Base-by-base conservation (phyloP, 2,113 vertebrate genomes). In the Synchiropus splendidus region DNA sequence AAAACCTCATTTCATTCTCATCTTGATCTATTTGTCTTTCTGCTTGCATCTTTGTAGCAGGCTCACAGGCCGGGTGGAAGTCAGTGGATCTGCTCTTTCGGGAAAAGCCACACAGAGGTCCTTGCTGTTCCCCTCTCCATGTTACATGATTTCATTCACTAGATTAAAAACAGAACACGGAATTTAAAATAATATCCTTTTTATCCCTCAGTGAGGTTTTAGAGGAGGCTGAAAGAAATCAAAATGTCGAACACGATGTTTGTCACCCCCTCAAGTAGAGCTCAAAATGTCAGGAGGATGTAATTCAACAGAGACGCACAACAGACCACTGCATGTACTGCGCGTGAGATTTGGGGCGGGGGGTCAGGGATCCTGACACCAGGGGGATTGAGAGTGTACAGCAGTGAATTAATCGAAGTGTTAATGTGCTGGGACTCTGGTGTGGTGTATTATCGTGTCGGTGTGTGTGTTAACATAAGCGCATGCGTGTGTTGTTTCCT, bases 401-500 rank as follows among this genome's bases (percentile, higher is more conserved):
- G 64, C 48, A 21, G 52, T 56, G 61, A 75, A 72, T 78, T 80
- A 80, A 82, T 74, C 74, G 64, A 81, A 79, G 72, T 69, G 64
- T 71, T 84, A 85, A 84, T 85, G 78, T 74, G 57, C 66, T 78
- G 72, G 72, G 75, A 78, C 83, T 71, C 44, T 31, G 45, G 45
- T 31, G 40, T 49, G 32, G 36, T 11, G 18, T 15, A 10, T 14
- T 21, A 15, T 17, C 33, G 16, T 46, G 38, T 42, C 35, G 43
- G 39, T 40, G 37, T 12, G 18, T 36, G 42, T 38, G 36, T 39
- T 44, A 27, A 14, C 48, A 32, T 21, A 17, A 37, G 35, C 40
- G 32, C 36, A 36, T 32, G 51, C 48, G 54, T 41, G 21, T 5
- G 21, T 27, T 8, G 21, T 42, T 31, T 39, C 44, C 16, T 36